Conservation (phyloP, 2,888 invertebrate genomes). For the Biston stratarius region DNA sequence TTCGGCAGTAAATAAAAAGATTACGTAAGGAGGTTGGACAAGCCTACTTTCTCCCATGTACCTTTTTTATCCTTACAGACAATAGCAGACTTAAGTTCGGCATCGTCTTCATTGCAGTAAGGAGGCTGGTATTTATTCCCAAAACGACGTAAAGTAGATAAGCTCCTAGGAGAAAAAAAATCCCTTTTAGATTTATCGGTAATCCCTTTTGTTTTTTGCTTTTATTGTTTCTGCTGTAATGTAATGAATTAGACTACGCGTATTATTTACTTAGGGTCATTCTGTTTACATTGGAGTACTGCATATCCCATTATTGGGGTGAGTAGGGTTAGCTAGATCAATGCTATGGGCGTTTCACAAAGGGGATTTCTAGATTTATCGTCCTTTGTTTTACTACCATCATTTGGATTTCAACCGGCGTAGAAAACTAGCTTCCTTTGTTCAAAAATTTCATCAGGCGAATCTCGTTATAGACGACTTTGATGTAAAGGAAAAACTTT, state of each 20-base stretch:
- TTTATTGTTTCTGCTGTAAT: conserved; percentile 76
- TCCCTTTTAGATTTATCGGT: conserved; percentile 77
- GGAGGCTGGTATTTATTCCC: conserved; percentile 72
- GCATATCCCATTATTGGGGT: conserved; percentile 68
- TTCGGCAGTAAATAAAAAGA: conserved; percentile 72
- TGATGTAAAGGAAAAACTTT: conserved; percentile 71
- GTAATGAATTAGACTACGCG: conserved; percentile 76
- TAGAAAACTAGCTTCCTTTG: conserved; percentile 55
- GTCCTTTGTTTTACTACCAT: conserved; percentile 61
- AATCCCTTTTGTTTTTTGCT: conserved; percentile 76
- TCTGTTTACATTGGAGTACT: conserved; percentile 74
- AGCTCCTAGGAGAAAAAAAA: conserved; percentile 74
- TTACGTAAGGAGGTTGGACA: conserved; percentile 62
- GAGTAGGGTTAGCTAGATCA: conserved; percentile 74
- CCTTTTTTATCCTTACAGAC: conserved; percentile 78
- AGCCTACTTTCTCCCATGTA: conserved; percentile 62
- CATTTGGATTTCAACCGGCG: conserved; percentile 53
- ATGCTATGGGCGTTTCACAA: conserved; percentile 70
- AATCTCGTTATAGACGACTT: conserved; percentile 68
- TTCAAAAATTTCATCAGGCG: conserved; percentile 57
- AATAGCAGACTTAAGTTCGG: conserved; percentile 74
- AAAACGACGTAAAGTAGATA: conserved; percentile 78
- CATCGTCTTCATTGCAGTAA: conserved; percentile 72
- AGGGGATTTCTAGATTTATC: conserved; percentile 76
- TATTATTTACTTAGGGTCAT: conserved; percentile 75